Evolutionary conservation across 2,797 vertebrate species (phyloP), one percentile per base, ranked within the genome.

Genomic region (Hoplostethus mediterraneus): DNA sequence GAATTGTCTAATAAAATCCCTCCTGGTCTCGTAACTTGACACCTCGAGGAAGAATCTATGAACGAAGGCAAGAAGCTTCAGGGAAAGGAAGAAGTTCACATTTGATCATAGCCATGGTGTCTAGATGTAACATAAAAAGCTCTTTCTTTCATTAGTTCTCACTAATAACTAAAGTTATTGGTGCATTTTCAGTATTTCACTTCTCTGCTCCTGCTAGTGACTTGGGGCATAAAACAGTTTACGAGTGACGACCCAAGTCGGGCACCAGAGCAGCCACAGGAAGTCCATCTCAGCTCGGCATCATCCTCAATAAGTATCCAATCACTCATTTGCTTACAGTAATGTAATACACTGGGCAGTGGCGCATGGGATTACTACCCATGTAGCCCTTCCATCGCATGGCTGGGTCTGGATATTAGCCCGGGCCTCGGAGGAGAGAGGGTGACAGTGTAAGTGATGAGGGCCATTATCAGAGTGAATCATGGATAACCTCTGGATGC

Each of bases 391-490:
- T 71, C 59, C 14, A 25, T 55, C 17, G 81, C 76, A 66, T 76
- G 57, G 56, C 79, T 75, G 75, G 78, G 65, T 77, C 55, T 81
- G 80, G 66, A 84, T 89, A 86, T 90, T 80, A 86, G 72, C 57
- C 61, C 1, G 4, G 64, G 66, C 79, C 87, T 88, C 68, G 21
- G 55, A 83, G 89, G 87, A 84, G 75, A 71, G 69, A 21, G 75
- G 28, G 68, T 90, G 92, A 92, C 90, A 90, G 88, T 63, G 66
- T 90, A 92, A 92, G 72, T 86, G 87, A 90, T 90, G 87, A 88
- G 80, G 88, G 81, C 86, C 85, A 91, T 93, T 92, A 91, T 89
- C 77, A 54, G 73, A 79, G 84, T 84, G 90, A 92, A 89, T 93
- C 87, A 89, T 67, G 83, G 82, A 87, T 87, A 74, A 91, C 89